These are phyloP conservation scores for Heterocephalus glaber DNA, from an alignment of 2,113 vertebrate genomes.

Conservation along the genomic window DNA sequence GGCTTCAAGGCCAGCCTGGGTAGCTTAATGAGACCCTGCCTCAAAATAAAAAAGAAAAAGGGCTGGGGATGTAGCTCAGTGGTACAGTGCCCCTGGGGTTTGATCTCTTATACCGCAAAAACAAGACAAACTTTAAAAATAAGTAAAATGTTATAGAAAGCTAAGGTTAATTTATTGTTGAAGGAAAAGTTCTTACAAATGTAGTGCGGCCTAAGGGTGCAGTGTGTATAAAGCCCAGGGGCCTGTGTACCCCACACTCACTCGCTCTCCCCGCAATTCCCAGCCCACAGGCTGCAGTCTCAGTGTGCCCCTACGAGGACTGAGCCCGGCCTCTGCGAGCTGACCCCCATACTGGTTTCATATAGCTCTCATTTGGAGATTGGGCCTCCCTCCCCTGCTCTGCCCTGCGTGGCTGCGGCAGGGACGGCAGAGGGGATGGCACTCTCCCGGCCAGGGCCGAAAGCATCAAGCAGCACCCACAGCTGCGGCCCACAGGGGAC, in stretches of 20 bases:
- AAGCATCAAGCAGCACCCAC: neutral
- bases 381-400: fast-evolving
- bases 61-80: neutral
- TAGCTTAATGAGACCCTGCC: neutral
- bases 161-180: neutral
- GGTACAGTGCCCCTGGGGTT: neutral
- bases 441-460: neutral
- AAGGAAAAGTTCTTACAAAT: neutral
- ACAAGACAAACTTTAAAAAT: neutral
- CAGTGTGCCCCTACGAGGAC: too few relatives aligned
- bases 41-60: neutral
- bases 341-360: neutral
- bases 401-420: neutral
- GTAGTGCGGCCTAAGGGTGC: neutral
- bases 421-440: neutral
- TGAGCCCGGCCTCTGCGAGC: neutral
- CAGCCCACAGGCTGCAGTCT: too few relatives aligned
- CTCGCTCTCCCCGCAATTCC: too few relatives aligned
- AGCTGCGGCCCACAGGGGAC: neutral
- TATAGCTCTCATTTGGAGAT: neutral
- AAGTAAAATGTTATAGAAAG: neutral
- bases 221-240: neutral
- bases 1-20: neutral
- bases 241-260: neutral
- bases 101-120: neutral